A percentile compares a stretch with the other conserved stretches of the same genome.
These are phyloP conservation scores for Myrmecobius fasciatus DNA, from an alignment of 2,113 vertebrate species.

Conservation along the genomic window DNA sequence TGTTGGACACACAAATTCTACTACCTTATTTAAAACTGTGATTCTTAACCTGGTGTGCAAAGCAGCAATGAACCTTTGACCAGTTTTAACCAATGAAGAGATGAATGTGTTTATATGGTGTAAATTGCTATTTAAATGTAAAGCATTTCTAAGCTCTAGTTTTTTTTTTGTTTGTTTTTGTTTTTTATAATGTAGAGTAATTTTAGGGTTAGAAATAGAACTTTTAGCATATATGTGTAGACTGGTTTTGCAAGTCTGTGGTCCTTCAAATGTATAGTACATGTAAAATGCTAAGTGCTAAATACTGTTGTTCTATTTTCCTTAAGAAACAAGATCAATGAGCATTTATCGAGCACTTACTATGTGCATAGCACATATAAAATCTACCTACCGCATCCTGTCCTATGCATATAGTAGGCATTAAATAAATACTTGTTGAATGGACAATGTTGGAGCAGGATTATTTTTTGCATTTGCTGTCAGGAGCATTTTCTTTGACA, in stretches of 20 bases:
- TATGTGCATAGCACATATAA: not conserved
- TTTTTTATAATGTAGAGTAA: slow-evolving; percentile 65
- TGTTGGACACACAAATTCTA: slow-evolving; percentile 66
- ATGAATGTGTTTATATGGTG: slow-evolving; percentile 81
- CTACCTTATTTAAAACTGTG: slow-evolving; percentile 73
- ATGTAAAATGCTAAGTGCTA: slow-evolving; percentile 61
- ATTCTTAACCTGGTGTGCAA: slow-evolving; percentile 75
- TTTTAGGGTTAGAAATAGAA: slow-evolving; percentile 73
- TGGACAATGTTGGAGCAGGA: slow-evolving; percentile 51
- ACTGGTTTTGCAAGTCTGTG: slow-evolving; percentile 78
- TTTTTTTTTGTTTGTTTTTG: too few relatives aligned
- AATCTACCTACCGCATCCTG: not conserved
- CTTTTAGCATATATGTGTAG: slow-evolving; percentile 75
- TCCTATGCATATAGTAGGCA: not conserved
- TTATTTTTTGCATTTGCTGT: slow-evolving; percentile 53
- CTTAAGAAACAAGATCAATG: slow-evolving; percentile 71
- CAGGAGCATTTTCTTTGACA: slow-evolving; percentile 67
- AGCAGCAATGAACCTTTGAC: slow-evolving; percentile 72
- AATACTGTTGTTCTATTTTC: slow-evolving; percentile 69
- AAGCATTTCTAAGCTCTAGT: slow-evolving; percentile 81
- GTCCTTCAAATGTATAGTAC: slow-evolving; percentile 80
- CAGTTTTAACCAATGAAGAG: slow-evolving; percentile 80
- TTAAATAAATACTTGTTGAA: not conserved
- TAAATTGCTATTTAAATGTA: slow-evolving; percentile 84
- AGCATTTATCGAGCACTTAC: not conserved